A percentile compares a stretch with the other conserved stretches of the same genome.
Conservation (phyloP, 2,888 invertebrate species). For the Tipula lateralis region DNA sequence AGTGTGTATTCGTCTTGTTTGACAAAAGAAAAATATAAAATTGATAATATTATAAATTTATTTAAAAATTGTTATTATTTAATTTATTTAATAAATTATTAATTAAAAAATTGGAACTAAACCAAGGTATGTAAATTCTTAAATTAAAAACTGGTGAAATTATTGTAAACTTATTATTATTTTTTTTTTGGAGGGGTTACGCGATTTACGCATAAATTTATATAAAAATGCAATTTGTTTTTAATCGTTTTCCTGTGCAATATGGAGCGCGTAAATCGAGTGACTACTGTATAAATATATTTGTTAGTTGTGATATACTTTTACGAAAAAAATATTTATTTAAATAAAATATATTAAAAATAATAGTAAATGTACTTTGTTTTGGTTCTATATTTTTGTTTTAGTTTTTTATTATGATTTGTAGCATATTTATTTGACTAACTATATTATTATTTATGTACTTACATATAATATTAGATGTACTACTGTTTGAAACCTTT, state of each 20-base stretch:
- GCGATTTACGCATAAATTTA: not conserved
- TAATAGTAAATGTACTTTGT: constrained; percentile 30
- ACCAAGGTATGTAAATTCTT: constrained; percentile 36
- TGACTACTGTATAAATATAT: not conserved
- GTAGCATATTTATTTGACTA: not conserved
- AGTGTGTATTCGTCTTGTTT: constrained; percentile 7
- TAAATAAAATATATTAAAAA: constrained; percentile 31
- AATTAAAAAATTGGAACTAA: constrained; percentile 34
- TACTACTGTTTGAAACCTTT: not conserved
- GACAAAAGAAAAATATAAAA: not conserved
- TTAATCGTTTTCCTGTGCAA: constrained; percentile 35
- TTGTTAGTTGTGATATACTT: not conserved
- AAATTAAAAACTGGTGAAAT: constrained; percentile 19
- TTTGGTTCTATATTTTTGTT: constrained; percentile 32
- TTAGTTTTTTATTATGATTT: constrained; percentile 26
- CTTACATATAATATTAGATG: not conserved
- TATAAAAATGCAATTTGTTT: constrained; percentile 32
- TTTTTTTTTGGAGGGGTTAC: not conserved
- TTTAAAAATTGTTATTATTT: not conserved
- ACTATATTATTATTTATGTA: not conserved
- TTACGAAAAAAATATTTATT: constrained; percentile 41
- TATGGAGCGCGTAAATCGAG: constrained; percentile 31
- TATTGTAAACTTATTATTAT: not conserved
- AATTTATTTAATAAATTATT: not conserved
- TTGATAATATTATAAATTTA: not conserved